Conservation (phyloP, 2,888 invertebrate genomes). For the Lithodes maja region DNA sequence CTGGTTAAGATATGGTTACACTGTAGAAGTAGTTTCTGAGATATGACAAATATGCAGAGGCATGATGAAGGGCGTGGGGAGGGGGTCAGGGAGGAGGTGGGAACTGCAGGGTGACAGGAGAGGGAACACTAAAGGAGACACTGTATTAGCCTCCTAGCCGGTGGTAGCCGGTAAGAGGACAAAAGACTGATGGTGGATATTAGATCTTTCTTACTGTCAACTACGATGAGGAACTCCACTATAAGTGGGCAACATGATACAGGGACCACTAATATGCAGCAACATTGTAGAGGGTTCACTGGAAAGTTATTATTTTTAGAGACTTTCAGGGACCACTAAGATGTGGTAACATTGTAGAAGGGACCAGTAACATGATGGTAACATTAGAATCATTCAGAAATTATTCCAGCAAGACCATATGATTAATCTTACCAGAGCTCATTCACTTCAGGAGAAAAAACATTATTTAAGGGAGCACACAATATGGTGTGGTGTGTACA, state of each 20-base stretch:
- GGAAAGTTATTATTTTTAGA: conserved; percentile 26
- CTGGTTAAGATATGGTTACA: conserved; percentile 56
- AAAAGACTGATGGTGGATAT: conserved; percentile 1
- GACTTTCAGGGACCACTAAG: conserved; percentile 38
- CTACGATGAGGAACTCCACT: conserved; percentile 5
- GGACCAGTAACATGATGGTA: conserved; percentile 50
- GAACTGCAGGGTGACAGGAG: conserved; percentile 18
- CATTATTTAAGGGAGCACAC: background rate
- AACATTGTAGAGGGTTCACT: conserved; percentile 33
- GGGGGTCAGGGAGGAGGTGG: conserved; percentile 4
- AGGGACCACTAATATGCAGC: conserved; percentile 39
- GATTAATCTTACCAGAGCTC: background rate
- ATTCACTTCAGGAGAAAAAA: conserved; percentile 29
- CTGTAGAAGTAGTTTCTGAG: conserved; percentile 60
- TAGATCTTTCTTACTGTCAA: background rate
- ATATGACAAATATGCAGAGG: conserved; percentile 13
- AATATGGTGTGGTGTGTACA: background rate
- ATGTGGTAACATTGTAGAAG: conserved; percentile 60
- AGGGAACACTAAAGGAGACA: background rate
- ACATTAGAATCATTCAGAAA: conserved; percentile 42
- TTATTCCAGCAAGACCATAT: background rate
- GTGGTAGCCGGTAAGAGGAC: background rate
- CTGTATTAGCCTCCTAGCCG: background rate
- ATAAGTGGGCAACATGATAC: conserved; percentile 55
- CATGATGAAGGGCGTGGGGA: background rate